Base-by-base conservation (phyloP, 2,113 vertebrate species). In the Cochlearius cochlearius region DNA sequence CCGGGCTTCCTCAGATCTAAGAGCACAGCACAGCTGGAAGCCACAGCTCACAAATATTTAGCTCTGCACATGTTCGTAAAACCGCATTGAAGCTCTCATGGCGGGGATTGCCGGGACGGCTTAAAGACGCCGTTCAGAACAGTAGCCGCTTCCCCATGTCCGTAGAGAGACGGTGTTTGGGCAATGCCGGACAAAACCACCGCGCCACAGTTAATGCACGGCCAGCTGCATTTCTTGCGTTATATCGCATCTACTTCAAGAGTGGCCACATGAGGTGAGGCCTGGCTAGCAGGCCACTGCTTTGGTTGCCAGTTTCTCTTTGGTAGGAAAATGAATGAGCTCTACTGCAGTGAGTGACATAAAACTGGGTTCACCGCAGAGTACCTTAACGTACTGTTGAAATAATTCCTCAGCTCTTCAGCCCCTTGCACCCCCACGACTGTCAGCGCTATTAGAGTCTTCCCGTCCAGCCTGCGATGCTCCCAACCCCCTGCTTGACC, bases 121-220 rank as follows among this genome's bases (percentile, higher is more conserved):
- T 45, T 17, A 7, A 23, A 47, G 64, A 36, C 0, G 22, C 22
- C 4, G 5, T 5, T n/a, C 6, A 7, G 43, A 39, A 12, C 12
- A 29, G 66, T 4, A 21, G 67, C 5, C 18, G 0, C 41, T 15
- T 32, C 26, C 2, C 1, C 2, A 4, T 5, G 16, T 8, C 30
- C 10, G 62, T 0, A 30, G 36, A 25, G 47, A 47, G 66, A 18
- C 0, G 30, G 10, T 4, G 27, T 15, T 15, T 8, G 32, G 49
- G 64, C 36, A 49, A 30, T 0, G 45, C 26, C 10, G 71, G 71
- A 22, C 68, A 23, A 63, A 52, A 27, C 16, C 74, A 20, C 41
- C 7, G 58, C 55, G 27, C 39, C 52, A 13, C 38, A 15, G 20
- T 5, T 15, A 39, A 7, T 1, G 20, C 45, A 36, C 36, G 14